Evolutionary conservation across 2,797 vertebrate genomes (phyloP), one percentile per base, ranked within the genome.

Genomic region (Microchirus variegatus): DNA sequence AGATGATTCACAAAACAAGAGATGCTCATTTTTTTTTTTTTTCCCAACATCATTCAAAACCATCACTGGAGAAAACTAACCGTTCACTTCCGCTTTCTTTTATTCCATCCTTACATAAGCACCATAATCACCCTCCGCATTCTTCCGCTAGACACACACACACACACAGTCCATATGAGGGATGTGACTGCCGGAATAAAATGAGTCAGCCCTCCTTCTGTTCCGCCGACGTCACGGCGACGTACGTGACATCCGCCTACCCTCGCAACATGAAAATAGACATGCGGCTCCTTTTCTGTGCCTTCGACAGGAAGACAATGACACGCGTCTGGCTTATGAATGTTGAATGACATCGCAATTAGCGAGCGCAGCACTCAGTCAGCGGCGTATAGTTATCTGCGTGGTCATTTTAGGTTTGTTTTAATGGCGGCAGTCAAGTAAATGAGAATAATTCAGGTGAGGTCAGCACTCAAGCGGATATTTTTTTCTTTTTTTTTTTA

Each of bases 141-240:
- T 67, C 72, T 37, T 52, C 48, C 67, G 70, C 53, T 63, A 35
- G 61, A 83, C 80, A 82, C 77, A 59, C 51, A 17, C 62, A 35
- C 59, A 83, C 80, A 82, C 77, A 59, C 51, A 17, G 73, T 61
- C 88, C 87, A 86, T 90, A 89, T 86, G 83, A 86, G 83, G 88
- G 60, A 75, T 76, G 47, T 77, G 81, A 89, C 57, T 70, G 81
- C 71, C 82, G 85, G 78, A 87, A 75, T 65, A 68, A 87, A 82
- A 76, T 88, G 88, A 88, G 84, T 91, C 90, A 90, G 83, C 75
- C 74, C 75, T 77, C 82, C 84, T 75, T 89, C 87, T 88, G 88
- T 80, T 86, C 61, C 59, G 70, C 59, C 70, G 55, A 75, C 88
- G 82, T 91, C 90, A 91, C 80, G 70, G 62, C 80, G 74, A 84